Evolutionary conservation across 1,140 invertebrate genomes (phyloP).

Genomic region (Pseudomyrmex cubaensis): DNA sequence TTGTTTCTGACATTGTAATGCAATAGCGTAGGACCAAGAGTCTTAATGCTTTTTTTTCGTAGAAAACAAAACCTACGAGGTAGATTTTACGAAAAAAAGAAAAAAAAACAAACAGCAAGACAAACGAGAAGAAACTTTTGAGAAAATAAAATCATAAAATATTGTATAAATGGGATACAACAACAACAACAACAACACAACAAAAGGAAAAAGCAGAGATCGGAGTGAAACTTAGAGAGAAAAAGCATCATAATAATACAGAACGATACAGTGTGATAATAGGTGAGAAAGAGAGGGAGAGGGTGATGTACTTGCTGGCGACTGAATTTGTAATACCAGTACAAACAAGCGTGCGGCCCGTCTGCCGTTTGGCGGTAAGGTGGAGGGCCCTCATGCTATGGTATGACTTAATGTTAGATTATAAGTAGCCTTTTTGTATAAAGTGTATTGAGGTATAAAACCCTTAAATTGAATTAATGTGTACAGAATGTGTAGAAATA

Average conservation of each 20-base stretch:
- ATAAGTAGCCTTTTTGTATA: constrained; percentile 86
- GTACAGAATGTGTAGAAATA: constrained; percentile 86
- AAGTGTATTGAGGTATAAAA: constrained; percentile 86
- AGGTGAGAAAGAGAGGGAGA: constrained; percentile 64
- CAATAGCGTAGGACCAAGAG: no score
- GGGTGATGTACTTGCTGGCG: constrained; percentile 83
- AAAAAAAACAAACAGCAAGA: constrained; percentile 64
- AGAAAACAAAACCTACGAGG: constrained; percentile 58
- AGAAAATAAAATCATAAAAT: constrained; percentile 76
- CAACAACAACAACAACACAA: constrained; percentile 70
- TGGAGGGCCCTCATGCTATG: constrained; percentile 84
- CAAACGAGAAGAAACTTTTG: constrained; percentile 70
- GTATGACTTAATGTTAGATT: constrained; percentile 86
- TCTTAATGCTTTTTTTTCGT: constrained; percentile 60
- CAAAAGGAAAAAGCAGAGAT: neutral
- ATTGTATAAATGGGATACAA: constrained; percentile 55
- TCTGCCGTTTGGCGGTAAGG: constrained; percentile 77
- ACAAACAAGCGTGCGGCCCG: constrained; percentile 84
- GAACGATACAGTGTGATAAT: constrained; percentile 82
- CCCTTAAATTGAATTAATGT: constrained; percentile 85
- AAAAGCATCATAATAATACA: constrained; percentile 80
- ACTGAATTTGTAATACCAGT: constrained; percentile 86
- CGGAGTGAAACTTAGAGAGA: constrained; percentile 1
- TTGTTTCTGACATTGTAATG: no score
- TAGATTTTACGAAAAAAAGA: constrained; percentile 63